Conservation (phyloP, 2,888 invertebrate genomes). For the Tipula unca region DNA sequence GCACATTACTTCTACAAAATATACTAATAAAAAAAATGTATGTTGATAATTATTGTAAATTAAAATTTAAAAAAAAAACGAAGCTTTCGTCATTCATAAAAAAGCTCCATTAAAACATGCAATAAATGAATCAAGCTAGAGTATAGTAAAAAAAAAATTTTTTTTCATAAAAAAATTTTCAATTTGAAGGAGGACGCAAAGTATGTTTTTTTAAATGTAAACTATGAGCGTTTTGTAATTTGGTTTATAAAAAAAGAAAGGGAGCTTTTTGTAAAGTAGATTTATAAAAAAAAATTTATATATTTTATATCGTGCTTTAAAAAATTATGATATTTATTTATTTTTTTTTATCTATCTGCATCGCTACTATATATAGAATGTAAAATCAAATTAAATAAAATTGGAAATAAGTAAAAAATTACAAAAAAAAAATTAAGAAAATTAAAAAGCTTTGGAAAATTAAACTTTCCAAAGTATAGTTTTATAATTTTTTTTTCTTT, state of each 20-base stretch:
- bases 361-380: background rate
- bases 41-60: background rate
- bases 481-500: background rate
- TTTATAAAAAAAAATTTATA: background rate
- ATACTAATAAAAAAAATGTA: background rate
- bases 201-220: background rate
- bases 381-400: background rate
- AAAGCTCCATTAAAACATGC: constrained; percentile 15
- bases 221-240: background rate
- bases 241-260: background rate
- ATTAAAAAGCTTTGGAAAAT: background rate
- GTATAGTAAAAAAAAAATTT: background rate
- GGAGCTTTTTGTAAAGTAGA: background rate
- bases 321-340: background rate
- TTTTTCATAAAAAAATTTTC: background rate
- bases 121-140: constrained; percentile 21
- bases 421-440: background rate
- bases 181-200: background rate
- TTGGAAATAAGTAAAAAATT: background rate
- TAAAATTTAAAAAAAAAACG: background rate
- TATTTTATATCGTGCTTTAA: background rate
- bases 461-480: background rate
- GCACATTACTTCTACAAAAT: background rate
- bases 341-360: background rate
- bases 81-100: background rate